These are phyloP conservation scores for Diploscapter pachys DNA, from an alignment of 1,140 invertebrate species.

Conservation along the genomic window DNA sequence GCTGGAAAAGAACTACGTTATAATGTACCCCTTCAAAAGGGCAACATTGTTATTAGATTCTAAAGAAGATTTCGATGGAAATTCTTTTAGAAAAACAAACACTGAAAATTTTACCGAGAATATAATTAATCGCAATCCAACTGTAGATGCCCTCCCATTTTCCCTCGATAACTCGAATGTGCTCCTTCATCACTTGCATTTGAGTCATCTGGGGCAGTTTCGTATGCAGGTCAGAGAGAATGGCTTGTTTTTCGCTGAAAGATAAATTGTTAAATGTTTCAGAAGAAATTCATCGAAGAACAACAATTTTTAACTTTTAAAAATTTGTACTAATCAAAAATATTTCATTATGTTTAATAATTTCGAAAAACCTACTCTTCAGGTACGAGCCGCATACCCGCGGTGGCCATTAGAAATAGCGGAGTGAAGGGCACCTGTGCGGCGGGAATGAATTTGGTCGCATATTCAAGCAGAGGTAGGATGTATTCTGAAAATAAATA, in stretches of 20 bases:
- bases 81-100: background rate
- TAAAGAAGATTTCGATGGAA: no score
- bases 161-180: slow-evolving; percentile 65
- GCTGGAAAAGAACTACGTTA: no score
- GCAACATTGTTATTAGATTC: no score
- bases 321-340: no score
- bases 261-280: background rate
- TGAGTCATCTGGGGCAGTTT: slow-evolving; percentile 62
- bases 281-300: no score
- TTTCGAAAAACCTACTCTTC: slow-evolving; percentile 38
- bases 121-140: slow-evolving; percentile 67
- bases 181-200: slow-evolving; percentile 62
- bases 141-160: slow-evolving; percentile 67
- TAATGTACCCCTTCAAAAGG: no score
- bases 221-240: slow-evolving; percentile 61
- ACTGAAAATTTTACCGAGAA: slow-evolving; percentile 57
- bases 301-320: no score
- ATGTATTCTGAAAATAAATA: slow-evolving; percentile 54
- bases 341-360: no score
- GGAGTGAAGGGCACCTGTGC: slow-evolving; percentile 62
- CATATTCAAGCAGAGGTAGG: slow-evolving; percentile 61
- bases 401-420: slow-evolving; percentile 66
- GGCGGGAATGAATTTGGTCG: slow-evolving; percentile 61
- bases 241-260: slow-evolving; percentile 62
- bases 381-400: slow-evolving; percentile 65